Conservation (phyloP, 2,888 invertebrate species). For the Epinotia bilunana region DNA sequence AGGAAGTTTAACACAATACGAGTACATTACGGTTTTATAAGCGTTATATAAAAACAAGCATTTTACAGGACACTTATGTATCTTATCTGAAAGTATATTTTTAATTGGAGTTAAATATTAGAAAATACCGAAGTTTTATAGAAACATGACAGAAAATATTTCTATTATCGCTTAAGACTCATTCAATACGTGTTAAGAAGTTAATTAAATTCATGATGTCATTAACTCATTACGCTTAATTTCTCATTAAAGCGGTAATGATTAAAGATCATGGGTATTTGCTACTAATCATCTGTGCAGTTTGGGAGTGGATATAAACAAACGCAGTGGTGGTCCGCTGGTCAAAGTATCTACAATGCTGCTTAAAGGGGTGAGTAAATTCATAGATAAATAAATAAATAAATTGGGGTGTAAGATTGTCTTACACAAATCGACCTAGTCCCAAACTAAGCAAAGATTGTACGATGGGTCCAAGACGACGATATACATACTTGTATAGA, state of each 20-base stretch:
- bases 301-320: conserved; percentile 7
- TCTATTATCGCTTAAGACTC: neutral
- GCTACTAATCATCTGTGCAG: conserved; percentile 35
- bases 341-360: conserved; percentile 22
- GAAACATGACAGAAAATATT: neutral
- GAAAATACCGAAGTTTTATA: neutral
- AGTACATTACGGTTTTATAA: too few species aligned
- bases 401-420: too few species aligned
- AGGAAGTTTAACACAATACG: too few species aligned
- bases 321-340: neutral
- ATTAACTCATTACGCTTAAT: neutral
- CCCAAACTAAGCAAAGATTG: too few species aligned
- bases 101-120: too few species aligned
- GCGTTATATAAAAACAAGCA: too few species aligned
- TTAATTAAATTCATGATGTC: conserved; percentile 15
- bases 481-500: too few species aligned
- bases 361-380: conserved; percentile 27
- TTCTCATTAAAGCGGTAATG: conserved; percentile 18
- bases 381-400: neutral
- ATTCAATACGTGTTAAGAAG: neutral
- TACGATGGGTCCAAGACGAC: too few species aligned
- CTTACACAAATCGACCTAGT: too few species aligned
- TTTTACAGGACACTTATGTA: too few species aligned
- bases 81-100: too few species aligned
- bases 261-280: conserved; percentile 33